Evolutionary conservation across 2,113 vertebrate species (phyloP).

Genomic region (Petaurus breviceps): DNA sequence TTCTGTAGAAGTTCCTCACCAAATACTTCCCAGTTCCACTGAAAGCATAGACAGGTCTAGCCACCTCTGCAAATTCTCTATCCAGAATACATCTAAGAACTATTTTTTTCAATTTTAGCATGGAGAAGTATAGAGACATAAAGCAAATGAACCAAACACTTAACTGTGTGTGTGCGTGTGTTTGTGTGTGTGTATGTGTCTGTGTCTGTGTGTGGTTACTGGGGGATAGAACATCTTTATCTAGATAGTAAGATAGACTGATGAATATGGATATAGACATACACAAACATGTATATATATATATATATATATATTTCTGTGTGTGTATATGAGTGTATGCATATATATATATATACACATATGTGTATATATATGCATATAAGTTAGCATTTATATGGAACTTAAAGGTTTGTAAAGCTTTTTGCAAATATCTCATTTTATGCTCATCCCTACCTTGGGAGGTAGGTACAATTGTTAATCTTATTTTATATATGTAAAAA

Average conservation of each 20-base stretch:
- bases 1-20: background rate
- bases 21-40: background rate
- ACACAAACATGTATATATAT: background rate
- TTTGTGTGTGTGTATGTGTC: too few species aligned
- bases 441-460: background rate
- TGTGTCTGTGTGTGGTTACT: too few species aligned
- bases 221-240: background rate
- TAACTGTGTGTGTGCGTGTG: background rate
- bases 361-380: background rate
- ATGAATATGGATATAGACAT: background rate
- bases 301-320: accelerated
- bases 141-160: background rate
- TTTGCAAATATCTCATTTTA: background rate
- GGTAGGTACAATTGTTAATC: background rate
- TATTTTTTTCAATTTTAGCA: background rate
- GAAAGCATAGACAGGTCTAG: background rate
- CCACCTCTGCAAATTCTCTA: background rate
- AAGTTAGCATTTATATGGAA: background rate
- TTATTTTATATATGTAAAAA: too few species aligned
- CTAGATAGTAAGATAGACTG: background rate
- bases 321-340: too few species aligned
- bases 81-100: background rate
- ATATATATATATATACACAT: background rate
- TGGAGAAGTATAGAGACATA: background rate
- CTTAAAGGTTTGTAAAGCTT: background rate